Evolutionary conservation across 2,888 invertebrate genomes (phyloP), one percentile per base, ranked within the genome.

Genomic region (Ophraella communa): DNA sequence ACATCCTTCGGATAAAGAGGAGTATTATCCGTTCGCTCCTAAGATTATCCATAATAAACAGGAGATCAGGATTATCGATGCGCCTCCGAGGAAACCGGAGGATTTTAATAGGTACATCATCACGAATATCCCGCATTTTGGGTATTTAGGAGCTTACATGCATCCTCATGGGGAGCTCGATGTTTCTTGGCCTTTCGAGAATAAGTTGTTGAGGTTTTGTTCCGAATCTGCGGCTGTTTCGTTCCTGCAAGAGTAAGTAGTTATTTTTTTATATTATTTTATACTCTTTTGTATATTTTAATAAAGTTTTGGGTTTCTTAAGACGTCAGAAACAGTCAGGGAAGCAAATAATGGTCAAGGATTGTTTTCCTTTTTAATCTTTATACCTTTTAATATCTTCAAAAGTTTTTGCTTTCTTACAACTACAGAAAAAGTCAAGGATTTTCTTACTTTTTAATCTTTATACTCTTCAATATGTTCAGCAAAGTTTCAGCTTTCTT

Each of bases 41-140:
- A 30, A 65, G 18, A 61, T 66, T 8, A 62, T 64, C 4, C 64
- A 68, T 20, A 67, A 71, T 21, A 49, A 58, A 7, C 39, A 65
- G 18, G 52, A 61, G 33, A 64, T 71, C 7, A 24, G 57, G 21
- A 65, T 71, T 35, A 35, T 71, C 20, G 68, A 71, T 47, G 63
- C 67, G 3, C 52, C 56, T 5, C 65, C 68, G 3, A 61, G 65
- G 30, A 63, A 61, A 20, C 71, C 72, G 3, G 67, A 70, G 27
- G 70, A 73, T 20, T 73, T 71, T 23, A 77, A 76, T 65, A 68
- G 75, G 45, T 79, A 71, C 55, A 71, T 79, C 30, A 66, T 77
- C 18, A 77, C 77, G 0, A 79, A 78, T 63, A 76, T 79, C 24
- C 78, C 78, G 1, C 66, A 74, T 62, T 75, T 79, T 58, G 79